phyloP scores from a whole-genome alignment of 2,888 invertebrate genomes.

The Lithophane ornitopus region DNA sequence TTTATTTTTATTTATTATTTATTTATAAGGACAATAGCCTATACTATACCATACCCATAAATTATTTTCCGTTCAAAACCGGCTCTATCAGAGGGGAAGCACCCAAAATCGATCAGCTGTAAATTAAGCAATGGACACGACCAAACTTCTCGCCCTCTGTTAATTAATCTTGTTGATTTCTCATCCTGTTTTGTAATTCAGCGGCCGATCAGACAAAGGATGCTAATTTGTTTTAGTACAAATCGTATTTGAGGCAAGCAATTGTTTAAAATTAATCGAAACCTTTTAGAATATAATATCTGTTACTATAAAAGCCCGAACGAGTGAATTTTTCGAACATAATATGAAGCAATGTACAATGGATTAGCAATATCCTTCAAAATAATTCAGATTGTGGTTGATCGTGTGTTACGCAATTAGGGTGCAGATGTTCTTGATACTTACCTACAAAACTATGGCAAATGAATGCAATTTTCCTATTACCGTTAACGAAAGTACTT shows the following conservation, averaged over 20 bases:
- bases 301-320: no score
- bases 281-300: not conserved
- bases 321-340: no score
- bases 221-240: slow-evolving; percentile 56
- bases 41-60: not conserved
- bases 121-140: slow-evolving; percentile 50
- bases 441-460: no score
- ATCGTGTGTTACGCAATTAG: no score
- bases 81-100: slow-evolving; percentile 29
- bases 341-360: no score
- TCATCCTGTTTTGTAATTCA: slow-evolving; percentile 62
- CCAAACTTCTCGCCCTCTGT: slow-evolving; percentile 56
- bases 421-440: no score
- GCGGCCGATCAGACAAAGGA: slow-evolving; percentile 57
- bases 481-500: not conserved
- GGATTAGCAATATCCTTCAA: no score
- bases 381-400: no score
- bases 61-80: slow-evolving; percentile 14
- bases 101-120: slow-evolving; percentile 53
- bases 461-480: slow-evolving; percentile 6
- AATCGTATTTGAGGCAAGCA: slow-evolving; percentile 34
- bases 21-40: not conserved
- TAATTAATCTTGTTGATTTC: slow-evolving; percentile 68
- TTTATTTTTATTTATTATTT: slow-evolving; percentile 1
- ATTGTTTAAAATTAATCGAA: slow-evolving; percentile 15